phyloP scores from a whole-genome alignment of 2,888 invertebrate species.

The Leptopilina myrica region DNA sequence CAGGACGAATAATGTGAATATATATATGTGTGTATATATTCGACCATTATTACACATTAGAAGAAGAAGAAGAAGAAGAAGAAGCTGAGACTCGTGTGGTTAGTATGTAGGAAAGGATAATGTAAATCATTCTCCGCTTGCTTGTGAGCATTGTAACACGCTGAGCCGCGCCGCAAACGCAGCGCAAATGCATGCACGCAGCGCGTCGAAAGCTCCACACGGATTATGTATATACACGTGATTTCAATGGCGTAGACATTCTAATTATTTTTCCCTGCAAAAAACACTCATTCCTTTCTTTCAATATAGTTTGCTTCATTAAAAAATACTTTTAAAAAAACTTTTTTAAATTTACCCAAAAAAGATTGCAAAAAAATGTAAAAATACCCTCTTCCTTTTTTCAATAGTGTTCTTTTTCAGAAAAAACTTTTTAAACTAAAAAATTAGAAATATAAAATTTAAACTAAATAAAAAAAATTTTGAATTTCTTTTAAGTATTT shows the following conservation, averaged over 20 bases:
- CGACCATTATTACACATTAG: slow-evolving; percentile 67
- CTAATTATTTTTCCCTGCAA: not conserved
- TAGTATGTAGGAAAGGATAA: slow-evolving; percentile 62
- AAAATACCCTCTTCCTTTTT: too few species aligned
- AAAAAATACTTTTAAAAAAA: too few species aligned
- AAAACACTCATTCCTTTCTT: too few species aligned
- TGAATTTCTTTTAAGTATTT: too few species aligned
- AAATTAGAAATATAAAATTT: too few species aligned
- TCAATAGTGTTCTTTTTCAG: too few species aligned
- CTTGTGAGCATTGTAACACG: slow-evolving; percentile 66
- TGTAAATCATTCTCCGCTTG: slow-evolving; percentile 67
- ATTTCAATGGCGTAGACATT: slow-evolving; percentile 31
- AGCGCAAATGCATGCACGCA: slow-evolving; percentile 29
- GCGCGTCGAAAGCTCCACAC: slow-evolving; percentile 32
- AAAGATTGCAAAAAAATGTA: too few species aligned
- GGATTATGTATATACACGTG: slow-evolving; percentile 13
- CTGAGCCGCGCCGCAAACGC: slow-evolving; percentile 54
- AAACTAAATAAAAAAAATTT: too few species aligned
- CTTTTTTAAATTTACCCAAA: too few species aligned
- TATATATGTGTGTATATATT: slow-evolving; percentile 35
- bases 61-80: slow-evolving; percentile 63
- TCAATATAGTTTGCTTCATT: too few species aligned
- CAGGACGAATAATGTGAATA: not conserved
- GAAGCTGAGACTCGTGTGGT: slow-evolving; percentile 63
- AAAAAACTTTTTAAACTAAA: too few species aligned